Conservation (phyloP, 2,113 vertebrate genomes). For the Atractosteus spatula region DNA sequence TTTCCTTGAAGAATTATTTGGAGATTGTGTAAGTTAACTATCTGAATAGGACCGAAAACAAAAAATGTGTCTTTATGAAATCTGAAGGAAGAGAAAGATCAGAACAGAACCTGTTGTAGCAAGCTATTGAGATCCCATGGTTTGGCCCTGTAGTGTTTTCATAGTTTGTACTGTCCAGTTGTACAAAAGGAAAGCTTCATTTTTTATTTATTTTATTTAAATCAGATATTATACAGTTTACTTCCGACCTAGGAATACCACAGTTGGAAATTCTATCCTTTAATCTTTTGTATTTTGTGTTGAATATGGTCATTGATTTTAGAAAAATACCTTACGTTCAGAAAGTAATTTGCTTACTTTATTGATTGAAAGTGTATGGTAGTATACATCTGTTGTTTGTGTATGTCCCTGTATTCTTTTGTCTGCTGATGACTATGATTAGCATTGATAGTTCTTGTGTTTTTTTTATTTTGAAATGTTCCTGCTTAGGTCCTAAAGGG, state of each 20-base stretch:
- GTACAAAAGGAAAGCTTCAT: no score
- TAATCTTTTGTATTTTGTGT: background rate
- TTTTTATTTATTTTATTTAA: no score
- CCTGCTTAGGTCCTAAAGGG: constrained; percentile 88
- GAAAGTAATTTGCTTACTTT: background rate
- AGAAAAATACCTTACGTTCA: background rate
- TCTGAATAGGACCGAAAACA: no score
- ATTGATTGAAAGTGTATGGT: constrained; percentile 7
- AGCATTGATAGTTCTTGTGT: background rate
- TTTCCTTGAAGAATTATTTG: no score
- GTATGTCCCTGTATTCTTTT: background rate
- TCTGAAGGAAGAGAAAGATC: no score
- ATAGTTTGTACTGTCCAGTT: no score
- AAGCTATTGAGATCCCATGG: no score
- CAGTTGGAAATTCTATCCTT: background rate
- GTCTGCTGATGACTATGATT: background rate
- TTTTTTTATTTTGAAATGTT: constrained; percentile 5
- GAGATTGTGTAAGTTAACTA: no score
- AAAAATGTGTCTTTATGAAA: no score
- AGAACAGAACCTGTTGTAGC: no score
- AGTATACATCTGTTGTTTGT: background rate
- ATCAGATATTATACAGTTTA: no score
- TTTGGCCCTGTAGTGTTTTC: no score
- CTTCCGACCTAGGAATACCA: background rate
- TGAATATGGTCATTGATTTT: background rate